Conservation (phyloP, 2,888 invertebrate genomes). For the Bombyx huttoni region DNA sequence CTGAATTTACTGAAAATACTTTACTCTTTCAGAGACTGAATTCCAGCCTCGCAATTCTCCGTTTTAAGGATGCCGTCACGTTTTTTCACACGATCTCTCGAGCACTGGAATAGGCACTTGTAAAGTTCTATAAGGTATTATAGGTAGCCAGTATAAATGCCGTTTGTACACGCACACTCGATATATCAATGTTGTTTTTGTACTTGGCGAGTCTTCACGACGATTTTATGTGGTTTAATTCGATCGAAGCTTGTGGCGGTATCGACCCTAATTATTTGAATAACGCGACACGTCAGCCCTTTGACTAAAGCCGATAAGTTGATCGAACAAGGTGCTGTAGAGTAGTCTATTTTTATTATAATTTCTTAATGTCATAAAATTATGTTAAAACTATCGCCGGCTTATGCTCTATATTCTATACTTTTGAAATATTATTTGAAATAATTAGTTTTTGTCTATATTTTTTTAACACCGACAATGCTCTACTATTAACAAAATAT, state of each 20-base stretch:
- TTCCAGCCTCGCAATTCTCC: too few relatives aligned
- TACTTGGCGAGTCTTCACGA: conserved; percentile 25
- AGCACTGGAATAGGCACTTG: conserved; percentile 5
- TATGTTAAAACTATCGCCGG: too few relatives aligned
- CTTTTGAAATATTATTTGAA: too few relatives aligned
- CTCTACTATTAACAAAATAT: too few relatives aligned
- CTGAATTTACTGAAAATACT: too few relatives aligned
- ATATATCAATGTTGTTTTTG: conserved; percentile 51
- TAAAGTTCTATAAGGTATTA: conserved; percentile 32
- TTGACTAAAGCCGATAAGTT: conserved; percentile 53
- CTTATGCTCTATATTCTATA: too few relatives aligned
- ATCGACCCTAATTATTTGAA: conserved; percentile 66
- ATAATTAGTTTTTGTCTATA: too few relatives aligned
- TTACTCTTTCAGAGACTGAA: too few relatives aligned
- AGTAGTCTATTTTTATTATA: conserved; percentile 10
- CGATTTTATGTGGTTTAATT: conserved; percentile 63
- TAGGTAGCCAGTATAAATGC: conserved; percentile 35
- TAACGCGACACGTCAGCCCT: conserved; percentile 52
- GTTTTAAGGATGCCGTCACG: too few relatives aligned
- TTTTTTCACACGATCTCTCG: too few relatives aligned
- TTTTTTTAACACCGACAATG: too few relatives aligned
- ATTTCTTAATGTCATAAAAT: neutral
- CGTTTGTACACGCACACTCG: conserved; percentile 21
- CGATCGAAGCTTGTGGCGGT: conserved; percentile 45
- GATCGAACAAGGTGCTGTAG: conserved; percentile 14